These are phyloP conservation scores for Dinomys branickii DNA, from an alignment of 2,113 vertebrate species.

Conservation along the genomic window DNA sequence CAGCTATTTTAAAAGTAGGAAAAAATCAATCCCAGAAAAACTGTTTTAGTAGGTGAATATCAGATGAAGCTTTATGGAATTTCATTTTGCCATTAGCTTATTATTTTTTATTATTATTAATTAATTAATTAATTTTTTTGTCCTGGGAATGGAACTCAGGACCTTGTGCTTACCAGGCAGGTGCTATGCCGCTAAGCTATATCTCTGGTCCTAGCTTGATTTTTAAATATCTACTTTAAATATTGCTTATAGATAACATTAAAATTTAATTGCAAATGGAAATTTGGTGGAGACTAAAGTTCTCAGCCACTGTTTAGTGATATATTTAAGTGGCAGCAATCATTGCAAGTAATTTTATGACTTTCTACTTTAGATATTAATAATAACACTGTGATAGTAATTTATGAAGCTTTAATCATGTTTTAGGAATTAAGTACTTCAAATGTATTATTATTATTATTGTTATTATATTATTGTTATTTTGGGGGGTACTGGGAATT, in stretches of 20 bases:
- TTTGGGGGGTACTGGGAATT: too few relatives aligned
- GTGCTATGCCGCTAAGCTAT: too few relatives aligned
- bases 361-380: neutral
- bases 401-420: neutral
- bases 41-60: conserved; percentile 38
- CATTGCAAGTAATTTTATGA: neutral
- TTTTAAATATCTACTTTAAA: conserved; percentile 52
- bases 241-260: conserved; percentile 44
- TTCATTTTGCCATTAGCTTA: conserved; percentile 36
- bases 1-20: conserved; percentile 49
- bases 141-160: too few relatives aligned
- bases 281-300: neutral
- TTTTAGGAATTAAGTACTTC: neutral
- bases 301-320: neutral
- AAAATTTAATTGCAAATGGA: conserved; percentile 13
- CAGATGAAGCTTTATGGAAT: neutral
- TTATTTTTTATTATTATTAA: neutral
- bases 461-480: too few relatives aligned
- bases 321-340: neutral
- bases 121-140: too few relatives aligned
- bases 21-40: neutral
- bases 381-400: neutral
- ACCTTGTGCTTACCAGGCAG: too few relatives aligned
- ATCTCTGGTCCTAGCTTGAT: neutral
- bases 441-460: neutral